Conservation (phyloP, 2,888 invertebrate species). For the Drosophila paranaensis region DNA sequence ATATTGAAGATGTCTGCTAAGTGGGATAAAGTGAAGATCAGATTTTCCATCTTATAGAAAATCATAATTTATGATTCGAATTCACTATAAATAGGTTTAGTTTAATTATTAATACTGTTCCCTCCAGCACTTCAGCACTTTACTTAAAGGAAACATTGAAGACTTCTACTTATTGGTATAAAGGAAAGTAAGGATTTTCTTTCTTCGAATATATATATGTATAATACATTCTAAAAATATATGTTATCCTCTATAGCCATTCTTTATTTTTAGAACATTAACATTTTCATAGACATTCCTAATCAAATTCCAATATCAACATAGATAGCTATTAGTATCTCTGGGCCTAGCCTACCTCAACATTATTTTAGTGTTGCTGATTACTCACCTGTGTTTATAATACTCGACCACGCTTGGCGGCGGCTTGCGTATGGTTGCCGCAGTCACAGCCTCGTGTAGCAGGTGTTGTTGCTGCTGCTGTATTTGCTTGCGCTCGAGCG, state of each 20-base stretch:
- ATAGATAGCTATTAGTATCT: no score
- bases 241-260: no score
- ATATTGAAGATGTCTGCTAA: not conserved
- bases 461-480: conserved; percentile 50
- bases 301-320: no score
- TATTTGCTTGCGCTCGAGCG: conserved; percentile 82
- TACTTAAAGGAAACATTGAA: not conserved
- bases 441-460: conserved; percentile 48
- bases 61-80: no score
- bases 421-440: conserved; percentile 72
- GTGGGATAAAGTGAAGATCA: no score
- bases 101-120: no score
- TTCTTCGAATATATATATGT: not conserved
- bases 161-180: not conserved
- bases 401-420: conserved; percentile 76
- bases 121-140: no score
- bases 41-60: no score
- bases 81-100: no score
- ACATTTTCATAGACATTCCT: not conserved
- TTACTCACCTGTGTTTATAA: conserved; percentile 65
- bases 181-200: not conserved
- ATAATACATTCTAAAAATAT: no score
- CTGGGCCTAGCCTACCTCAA: not conserved
- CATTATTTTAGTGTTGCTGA: not conserved
- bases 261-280: no score